Evolutionary conservation across 2,113 vertebrate species (phyloP).

Genomic region (Bujurquina vittata): DNA sequence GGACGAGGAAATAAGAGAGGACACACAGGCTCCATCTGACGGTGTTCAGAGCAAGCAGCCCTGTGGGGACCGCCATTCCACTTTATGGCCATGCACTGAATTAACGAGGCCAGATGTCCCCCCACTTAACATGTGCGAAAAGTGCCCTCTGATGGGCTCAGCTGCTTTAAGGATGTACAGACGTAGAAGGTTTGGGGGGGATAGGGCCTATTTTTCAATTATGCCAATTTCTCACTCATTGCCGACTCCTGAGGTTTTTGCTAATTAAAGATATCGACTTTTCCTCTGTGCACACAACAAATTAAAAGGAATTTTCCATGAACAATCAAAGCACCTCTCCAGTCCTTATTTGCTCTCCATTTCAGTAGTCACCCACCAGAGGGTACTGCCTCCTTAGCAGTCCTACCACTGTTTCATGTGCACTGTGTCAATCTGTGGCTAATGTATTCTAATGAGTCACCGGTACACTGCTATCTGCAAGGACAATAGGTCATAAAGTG

Average conservation of each 20-base stretch:
- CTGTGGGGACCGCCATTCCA: slow-evolving; percentile 73
- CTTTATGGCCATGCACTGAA: slow-evolving; percentile 80
- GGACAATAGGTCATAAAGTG: slow-evolving; percentile 65
- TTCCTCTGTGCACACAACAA: slow-evolving; percentile 61
- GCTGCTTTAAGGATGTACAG: slow-evolving; percentile 76
- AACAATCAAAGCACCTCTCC: slow-evolving; percentile 50
- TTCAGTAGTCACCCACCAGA: slow-evolving; percentile 65
- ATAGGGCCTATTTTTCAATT: slow-evolving; percentile 78
- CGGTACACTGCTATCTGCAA: slow-evolving; percentile 40
- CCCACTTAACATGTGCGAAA: slow-evolving; percentile 76
- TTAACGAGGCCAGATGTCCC: slow-evolving; percentile 80
- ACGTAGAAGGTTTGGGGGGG: slow-evolving; percentile 20
- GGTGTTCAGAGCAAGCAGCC: slow-evolving; percentile 54
- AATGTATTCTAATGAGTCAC: slow-evolving; percentile 56
- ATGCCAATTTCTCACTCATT: slow-evolving; percentile 75
- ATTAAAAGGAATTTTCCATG: slow-evolving; percentile 54
- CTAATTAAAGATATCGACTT: slow-evolving; percentile 73
- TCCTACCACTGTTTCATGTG: slow-evolving; percentile 29
- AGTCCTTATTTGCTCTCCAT: slow-evolving; percentile 37
- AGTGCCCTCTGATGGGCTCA: slow-evolving; percentile 75
- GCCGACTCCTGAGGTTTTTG: slow-evolving; percentile 67
- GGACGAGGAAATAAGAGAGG: slow-evolving; percentile 33
- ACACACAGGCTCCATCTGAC: slow-evolving; percentile 60
- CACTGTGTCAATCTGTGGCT: slow-evolving; percentile 52
- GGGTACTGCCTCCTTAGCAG: slow-evolving; percentile 61